Evolutionary conservation across 2,113 vertebrate species (phyloP).

Genomic region (Rutilus rutilus): DNA sequence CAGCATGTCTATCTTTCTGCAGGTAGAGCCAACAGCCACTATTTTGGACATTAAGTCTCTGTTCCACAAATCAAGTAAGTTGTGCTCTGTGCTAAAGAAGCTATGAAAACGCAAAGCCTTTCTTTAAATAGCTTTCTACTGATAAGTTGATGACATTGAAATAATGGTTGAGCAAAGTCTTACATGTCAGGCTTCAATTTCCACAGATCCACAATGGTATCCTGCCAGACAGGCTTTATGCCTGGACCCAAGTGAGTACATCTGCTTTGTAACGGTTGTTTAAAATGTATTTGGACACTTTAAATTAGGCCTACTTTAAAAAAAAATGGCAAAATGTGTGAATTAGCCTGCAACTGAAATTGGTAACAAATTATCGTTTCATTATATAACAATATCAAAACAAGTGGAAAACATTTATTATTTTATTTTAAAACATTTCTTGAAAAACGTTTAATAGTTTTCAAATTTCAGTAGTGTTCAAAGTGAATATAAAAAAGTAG

Average conservation of each 20-base stretch:
- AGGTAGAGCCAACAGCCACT: slow-evolving; percentile 92
- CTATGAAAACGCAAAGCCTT: not conserved
- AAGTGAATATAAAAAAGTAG: too few species aligned
- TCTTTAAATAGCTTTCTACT: slow-evolving; percentile 16
- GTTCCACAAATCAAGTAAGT: slow-evolving; percentile 90
- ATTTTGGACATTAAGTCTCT: slow-evolving; percentile 89
- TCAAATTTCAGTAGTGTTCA: too few species aligned
- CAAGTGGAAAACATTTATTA: not conserved
- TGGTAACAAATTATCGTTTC: not conserved
- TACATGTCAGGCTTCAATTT: slow-evolving; percentile 23
- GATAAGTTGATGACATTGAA: slow-evolving; percentile 29
- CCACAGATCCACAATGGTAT: slow-evolving; percentile 89
- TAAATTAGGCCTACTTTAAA: not conserved
- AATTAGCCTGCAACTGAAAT: too few species aligned
- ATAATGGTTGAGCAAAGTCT: slow-evolving; percentile 16
- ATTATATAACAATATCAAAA: not conserved
- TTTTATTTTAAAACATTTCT: not conserved
- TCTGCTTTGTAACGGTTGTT: slow-evolving; percentile 11
- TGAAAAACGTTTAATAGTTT: not conserved
- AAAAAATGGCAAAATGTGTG: not conserved
- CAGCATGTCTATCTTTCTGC: slow-evolving; percentile 12
- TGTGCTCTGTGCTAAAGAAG: not conserved
- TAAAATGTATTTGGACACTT: not conserved
- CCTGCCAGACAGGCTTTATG: slow-evolving; percentile 89
- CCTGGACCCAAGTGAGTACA: slow-evolving; percentile 87